These are phyloP conservation scores for Chrysocyon brachyurus DNA, from an alignment of 2,797 vertebrate species.

Conservation along the genomic window DNA sequence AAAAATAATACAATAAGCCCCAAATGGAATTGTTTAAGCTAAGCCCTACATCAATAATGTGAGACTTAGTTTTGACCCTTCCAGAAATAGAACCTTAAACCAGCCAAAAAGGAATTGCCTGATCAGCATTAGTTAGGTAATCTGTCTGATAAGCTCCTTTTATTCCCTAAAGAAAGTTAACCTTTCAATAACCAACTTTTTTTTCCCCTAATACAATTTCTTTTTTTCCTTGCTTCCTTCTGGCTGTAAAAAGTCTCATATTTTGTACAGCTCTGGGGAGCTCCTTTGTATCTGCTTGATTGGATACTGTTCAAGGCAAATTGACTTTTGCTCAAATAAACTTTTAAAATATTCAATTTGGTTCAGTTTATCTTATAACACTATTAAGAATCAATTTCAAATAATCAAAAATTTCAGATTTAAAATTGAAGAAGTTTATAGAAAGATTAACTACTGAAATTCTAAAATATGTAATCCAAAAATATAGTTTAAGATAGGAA, in stretches of 20 bases:
- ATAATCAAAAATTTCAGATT: not conserved
- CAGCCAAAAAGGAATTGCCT: not conserved
- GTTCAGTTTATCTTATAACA: not conserved
- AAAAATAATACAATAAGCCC: not conserved
- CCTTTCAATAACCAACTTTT: not conserved
- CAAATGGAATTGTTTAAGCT: not conserved
- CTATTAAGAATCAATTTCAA: not conserved
- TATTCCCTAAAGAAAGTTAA: not conserved
- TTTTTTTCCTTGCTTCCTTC: not conserved
- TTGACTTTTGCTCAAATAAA: not conserved
- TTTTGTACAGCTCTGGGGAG: not conserved
- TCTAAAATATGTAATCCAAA: not conserved
- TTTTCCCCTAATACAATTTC: no score
- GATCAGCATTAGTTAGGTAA: not conserved
- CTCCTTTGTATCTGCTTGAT: not conserved
- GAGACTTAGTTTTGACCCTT: not conserved
- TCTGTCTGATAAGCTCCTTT: not conserved
- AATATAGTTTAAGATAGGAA: not conserved
- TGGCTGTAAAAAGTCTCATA: not conserved
- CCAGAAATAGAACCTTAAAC: not conserved
- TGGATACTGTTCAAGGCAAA: not conserved
- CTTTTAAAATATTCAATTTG: not conserved
- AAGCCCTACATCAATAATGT: not conserved
- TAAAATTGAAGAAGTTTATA: not conserved
- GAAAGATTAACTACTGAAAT: not conserved